phyloP scores from a whole-genome alignment of 2,113 vertebrate species.

The Gnathonemus longibarbis region DNA sequence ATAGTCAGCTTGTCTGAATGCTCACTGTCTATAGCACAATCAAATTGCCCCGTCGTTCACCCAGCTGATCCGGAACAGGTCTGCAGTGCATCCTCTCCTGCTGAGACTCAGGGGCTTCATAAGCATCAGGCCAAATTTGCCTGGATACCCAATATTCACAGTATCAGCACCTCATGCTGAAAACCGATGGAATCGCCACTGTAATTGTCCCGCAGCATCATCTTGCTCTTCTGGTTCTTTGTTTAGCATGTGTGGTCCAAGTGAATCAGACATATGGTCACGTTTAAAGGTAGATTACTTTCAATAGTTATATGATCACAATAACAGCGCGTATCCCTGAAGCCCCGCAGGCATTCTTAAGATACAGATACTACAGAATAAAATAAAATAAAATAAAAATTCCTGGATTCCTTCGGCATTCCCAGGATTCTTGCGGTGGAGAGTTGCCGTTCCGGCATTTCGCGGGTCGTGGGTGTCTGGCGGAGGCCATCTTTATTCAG shows the following conservation, averaged over 20 bases:
- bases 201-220: neutral
- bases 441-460: slow-evolving; percentile 53
- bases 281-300: slow-evolving; percentile 67
- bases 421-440: slow-evolving; percentile 65
- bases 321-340: slow-evolving; percentile 38
- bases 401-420: slow-evolving; percentile 68
- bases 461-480: slow-evolving; percentile 47
- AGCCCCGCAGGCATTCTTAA: neutral
- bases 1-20: neutral
- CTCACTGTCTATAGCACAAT: neutral
- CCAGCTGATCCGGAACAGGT: neutral
- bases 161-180: neutral
- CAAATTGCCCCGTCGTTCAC: neutral
- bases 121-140: neutral
- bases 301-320: slow-evolving; percentile 65
- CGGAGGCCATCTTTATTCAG: slow-evolving; percentile 40
- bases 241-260: slow-evolving; percentile 63
- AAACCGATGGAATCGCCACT: neutral
- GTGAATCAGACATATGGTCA: slow-evolving; percentile 63
- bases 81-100: neutral
- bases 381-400: slow-evolving; percentile 35
- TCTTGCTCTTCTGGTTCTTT: neutral
- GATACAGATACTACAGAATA: slow-evolving; percentile 26
- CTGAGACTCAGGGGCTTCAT: neutral
- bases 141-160: neutral